Percentiles rank a stretch among this genome's conserved stretches.
These are phyloP conservation scores for Nemopilema nomurai DNA, from an alignment of 30 jellyfish, hydroid and myxozoan species.

Conservation along the genomic window DNA sequence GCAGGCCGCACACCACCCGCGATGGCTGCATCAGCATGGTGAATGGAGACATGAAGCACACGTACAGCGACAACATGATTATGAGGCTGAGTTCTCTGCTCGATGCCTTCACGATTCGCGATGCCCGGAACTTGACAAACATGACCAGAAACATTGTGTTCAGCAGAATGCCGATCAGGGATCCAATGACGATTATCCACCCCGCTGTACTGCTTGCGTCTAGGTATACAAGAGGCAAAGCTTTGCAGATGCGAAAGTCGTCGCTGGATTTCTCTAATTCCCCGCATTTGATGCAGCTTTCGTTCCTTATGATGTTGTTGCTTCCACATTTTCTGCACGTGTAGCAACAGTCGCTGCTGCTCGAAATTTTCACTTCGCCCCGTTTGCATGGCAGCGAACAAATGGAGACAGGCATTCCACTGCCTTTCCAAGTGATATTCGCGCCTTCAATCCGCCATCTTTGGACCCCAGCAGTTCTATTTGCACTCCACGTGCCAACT, in stretches of 20 bases:
- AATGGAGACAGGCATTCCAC: conserved; percentile 28
- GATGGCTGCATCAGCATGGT: conserved; percentile 53
- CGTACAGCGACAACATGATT: conserved; percentile 51
- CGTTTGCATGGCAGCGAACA: conserved; percentile 75
- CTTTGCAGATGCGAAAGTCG: conserved; percentile 6
- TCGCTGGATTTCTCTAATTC: conserved; percentile 35
- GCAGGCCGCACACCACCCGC: conserved; percentile 59
- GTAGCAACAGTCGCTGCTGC: conserved; percentile 69
- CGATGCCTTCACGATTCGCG: conserved; percentile 75
- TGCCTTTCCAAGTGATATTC: conserved; percentile 23
- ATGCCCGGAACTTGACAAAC: conserved; percentile 56
- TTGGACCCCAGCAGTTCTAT: conserved; percentile 2
- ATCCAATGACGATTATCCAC: conserved; percentile 25
- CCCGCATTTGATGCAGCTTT: conserved; percentile 63
- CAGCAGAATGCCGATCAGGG: conserved; percentile 50
- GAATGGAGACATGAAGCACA: conserved; percentile 60
- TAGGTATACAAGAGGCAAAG: conserved; percentile 51
- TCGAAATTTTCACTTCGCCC: conserved; percentile 21
- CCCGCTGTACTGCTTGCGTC: background rate
- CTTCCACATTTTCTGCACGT: conserved; percentile 63
- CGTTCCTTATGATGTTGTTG: conserved; percentile 31
- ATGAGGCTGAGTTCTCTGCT: conserved; percentile 83
- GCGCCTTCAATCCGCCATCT: background rate
- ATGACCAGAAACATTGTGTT: conserved; percentile 49
- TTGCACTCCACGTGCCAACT: conserved; percentile 30